These are phyloP conservation scores for Strix uralensis DNA, from an alignment of 2,113 vertebrate genomes.

Conservation along the genomic window DNA sequence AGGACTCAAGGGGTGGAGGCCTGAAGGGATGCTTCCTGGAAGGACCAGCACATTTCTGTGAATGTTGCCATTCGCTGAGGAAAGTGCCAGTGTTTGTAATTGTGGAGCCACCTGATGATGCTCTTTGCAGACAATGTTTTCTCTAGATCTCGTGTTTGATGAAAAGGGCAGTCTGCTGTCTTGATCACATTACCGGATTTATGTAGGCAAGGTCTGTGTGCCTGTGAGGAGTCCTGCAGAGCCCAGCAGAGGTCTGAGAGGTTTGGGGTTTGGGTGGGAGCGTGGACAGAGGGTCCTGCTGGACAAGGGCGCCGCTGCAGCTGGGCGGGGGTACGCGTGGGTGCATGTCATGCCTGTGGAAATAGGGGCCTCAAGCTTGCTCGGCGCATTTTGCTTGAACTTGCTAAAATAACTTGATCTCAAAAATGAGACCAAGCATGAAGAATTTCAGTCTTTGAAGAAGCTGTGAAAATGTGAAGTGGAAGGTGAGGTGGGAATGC, in stretches of 20 bases:
- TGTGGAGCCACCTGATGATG: background rate
- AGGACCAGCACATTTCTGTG: background rate
- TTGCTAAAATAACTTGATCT: background rate
- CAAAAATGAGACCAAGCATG: background rate
- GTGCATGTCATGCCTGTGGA: background rate
- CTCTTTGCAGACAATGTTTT: background rate
- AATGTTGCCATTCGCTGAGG: background rate
- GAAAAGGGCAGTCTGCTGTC: background rate
- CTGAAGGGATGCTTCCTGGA: background rate
- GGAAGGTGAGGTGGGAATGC: background rate
- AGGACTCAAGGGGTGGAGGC: background rate
- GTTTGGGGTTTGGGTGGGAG: background rate
- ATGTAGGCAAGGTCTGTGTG: background rate
- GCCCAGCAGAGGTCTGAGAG: background rate
- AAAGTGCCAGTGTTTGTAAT: background rate
- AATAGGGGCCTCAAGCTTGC: background rate
- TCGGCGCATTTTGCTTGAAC: background rate
- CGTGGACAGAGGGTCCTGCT: background rate
- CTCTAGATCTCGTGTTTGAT: background rate
- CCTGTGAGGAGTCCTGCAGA: background rate
- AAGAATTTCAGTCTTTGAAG: background rate
- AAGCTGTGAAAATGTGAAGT: background rate
- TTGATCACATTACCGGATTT: background rate
- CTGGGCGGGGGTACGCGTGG: background rate
- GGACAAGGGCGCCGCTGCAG: background rate